Base-by-base conservation (phyloP, 2,888 invertebrate species). In the Lasioglossum lativentre region DNA sequence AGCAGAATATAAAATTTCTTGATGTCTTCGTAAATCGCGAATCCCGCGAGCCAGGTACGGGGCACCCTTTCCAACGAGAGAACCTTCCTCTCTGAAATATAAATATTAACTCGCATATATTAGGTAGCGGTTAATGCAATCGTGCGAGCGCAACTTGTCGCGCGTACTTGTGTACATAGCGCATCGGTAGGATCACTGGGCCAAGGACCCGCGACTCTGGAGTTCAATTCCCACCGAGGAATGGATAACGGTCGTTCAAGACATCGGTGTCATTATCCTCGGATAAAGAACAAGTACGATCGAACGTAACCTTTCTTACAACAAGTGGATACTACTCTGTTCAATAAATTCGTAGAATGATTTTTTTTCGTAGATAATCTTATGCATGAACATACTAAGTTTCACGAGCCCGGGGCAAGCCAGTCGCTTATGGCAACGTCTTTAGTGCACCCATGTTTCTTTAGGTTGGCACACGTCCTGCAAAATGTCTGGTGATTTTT, bases 201-300 rank as follows among this genome's bases (percentile, higher is more conserved):
- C 89, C 93, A 92, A 93, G 92, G 93, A 90, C 87, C 90, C 83
- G 70, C 42, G 56, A 75, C 56, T 16, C 27, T 73, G 52, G 86
- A 83, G 86, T 87, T 90, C 86, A 85, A 89, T 92, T 92, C 92
- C 91, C 93, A 93, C 91, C 89, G 88, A 90, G 88, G 80, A 82
- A 71, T 40, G 16, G 78, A 76, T 87, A 83, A 86, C 90, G 66
- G 77, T 79, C 84, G 74, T 52, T 86, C 34, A 42, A 89, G 70
- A 76, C 38, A 19, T 56, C 77, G 80, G 83, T 86, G 84, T 89
- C 86, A 76, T 87, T 91, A 87, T 83, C 86, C 86, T 78, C 80
- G 45, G 85, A 85, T 84, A 91, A 87, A 78, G 80, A 89, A 90
- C 82, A 75, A 78, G 81, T 81, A 90, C 88, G 73, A 73, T 85